A percentile compares a stretch with the other conserved stretches of the same genome.
Evolutionary conservation across 2,888 invertebrate genomes (phyloP).

Genomic region (Drosophila yooni): DNA sequence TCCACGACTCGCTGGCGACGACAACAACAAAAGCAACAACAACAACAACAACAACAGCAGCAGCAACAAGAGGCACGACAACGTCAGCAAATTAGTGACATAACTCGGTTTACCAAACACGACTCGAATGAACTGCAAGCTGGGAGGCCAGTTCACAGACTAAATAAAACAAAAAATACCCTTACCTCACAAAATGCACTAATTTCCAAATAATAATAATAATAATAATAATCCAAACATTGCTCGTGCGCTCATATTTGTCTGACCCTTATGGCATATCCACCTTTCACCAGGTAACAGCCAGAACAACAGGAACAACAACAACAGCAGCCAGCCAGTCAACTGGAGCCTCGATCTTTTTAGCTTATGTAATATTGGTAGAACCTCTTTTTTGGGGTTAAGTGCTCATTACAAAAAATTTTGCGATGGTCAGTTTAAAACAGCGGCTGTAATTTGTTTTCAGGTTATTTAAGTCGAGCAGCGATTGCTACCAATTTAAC

Average conservation of each 20-base stretch:
- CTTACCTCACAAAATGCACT: constrained; percentile 55
- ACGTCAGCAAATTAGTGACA: constrained; percentile 73
- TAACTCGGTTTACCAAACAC: constrained; percentile 69
- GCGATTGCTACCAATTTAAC: constrained; percentile 64
- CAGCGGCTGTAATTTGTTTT: constrained; percentile 73
- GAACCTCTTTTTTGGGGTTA: constrained; percentile 65
- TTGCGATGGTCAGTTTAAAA: constrained; percentile 73
- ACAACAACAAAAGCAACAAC: constrained; percentile 8
- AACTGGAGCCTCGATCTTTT: constrained; percentile 13
- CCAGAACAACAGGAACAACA: constrained; percentile 4
- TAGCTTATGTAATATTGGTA: constrained; percentile 49
- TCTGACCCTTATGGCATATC: constrained; percentile 60
- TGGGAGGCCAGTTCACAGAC: constrained; percentile 44
- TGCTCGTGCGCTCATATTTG: constrained; percentile 75
- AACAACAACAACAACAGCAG: constrained; percentile 27
- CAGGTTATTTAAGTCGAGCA: constrained; percentile 78
- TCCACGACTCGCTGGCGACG: constrained; percentile 7
- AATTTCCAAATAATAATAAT: constrained; percentile 60
- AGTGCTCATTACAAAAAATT: constrained; percentile 74
- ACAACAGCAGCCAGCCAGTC: constrained; percentile 2
- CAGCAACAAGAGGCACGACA: constrained; percentile 60
- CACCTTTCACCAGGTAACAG: constrained; percentile 64
- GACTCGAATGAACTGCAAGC: constrained; percentile 56
- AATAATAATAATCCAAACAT: constrained; percentile 51
- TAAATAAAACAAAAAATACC: constrained; percentile 3